These are phyloP conservation scores for Acanthochromis polyacanthus DNA, from an alignment of 2,113 vertebrate genomes.

Conservation along the genomic window DNA sequence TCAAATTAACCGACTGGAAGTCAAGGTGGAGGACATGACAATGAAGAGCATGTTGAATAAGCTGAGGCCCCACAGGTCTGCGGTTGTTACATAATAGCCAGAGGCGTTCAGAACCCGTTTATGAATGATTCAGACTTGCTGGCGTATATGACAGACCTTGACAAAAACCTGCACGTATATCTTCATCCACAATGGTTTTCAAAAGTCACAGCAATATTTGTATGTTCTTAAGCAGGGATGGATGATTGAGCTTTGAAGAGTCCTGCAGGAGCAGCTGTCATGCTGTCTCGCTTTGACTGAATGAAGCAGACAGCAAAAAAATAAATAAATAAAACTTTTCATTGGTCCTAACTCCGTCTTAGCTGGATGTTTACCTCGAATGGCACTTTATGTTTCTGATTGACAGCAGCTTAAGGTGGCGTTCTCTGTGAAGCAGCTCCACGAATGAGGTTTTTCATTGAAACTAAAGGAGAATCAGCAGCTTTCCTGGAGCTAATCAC, in stretches of 20 bases:
- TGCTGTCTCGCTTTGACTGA: conserved; percentile 5
- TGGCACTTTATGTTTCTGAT: conserved; percentile 32
- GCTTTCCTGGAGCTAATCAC: conserved; percentile 38
- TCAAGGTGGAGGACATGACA: conserved; percentile 7
- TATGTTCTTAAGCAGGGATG: conserved; percentile 1
- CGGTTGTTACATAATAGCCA: conserved; percentile 30
- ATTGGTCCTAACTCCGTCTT: conserved; percentile 14
- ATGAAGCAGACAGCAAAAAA: conserved; percentile 12
- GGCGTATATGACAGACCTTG: conserved; percentile 25
- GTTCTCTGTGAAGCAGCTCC: conserved; percentile 41
- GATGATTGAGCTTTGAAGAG: conserved; percentile 28
- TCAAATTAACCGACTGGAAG: conserved; percentile 37
- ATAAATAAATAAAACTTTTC: not conserved
- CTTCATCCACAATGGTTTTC: conserved; percentile 15
- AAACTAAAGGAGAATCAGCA: conserved; percentile 43
- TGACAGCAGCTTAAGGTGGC: conserved; percentile 51
- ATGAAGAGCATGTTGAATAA: conserved; percentile 22
- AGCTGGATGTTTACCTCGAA: conserved; percentile 46
- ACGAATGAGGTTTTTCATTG: conserved; percentile 30
- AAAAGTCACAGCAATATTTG: conserved; percentile 26
- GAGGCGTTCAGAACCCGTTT: conserved; percentile 3
- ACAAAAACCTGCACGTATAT: conserved; percentile 23
- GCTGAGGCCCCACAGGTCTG: conserved; percentile 17
- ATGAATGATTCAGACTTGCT: conserved; percentile 49
- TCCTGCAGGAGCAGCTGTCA: conserved; percentile 36